Percentiles rank a stretch among this genome's conserved stretches.
These are phyloP conservation scores for Brachionus manjavacas DNA, from an alignment of 1,140 invertebrate species.

Conservation along the genomic window DNA sequence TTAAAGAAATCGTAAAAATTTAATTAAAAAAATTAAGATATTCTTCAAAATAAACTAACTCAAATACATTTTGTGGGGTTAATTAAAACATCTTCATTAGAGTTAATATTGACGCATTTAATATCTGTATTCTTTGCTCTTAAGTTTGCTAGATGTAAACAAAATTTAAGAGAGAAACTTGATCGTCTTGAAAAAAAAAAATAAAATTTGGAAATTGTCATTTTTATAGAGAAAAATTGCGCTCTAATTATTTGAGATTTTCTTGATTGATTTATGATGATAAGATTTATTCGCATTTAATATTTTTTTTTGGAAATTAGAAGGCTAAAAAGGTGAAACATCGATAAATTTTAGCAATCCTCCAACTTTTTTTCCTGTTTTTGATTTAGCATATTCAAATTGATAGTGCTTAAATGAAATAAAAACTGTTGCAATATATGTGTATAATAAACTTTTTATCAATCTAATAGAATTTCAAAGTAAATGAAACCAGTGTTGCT, in stretches of 20 bases:
- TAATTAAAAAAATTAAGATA: constrained; percentile 6
- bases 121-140: not conserved
- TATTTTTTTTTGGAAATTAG: not conserved
- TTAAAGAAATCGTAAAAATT: not conserved
- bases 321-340: not conserved
- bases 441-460: not conserved
- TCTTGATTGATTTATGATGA: not conserved
- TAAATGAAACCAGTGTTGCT: not conserved
- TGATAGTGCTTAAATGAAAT: not conserved
- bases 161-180: not conserved
- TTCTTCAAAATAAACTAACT: not conserved
- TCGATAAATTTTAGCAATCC: too few relatives aligned
- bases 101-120: not conserved
- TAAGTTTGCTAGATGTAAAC: not conserved
- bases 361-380: not conserved
- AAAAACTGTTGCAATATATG: not conserved
- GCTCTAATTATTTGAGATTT: not conserved
- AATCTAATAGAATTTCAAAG: not conserved
- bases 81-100: not conserved
- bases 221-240: not conserved
- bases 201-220: not conserved
- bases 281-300: not conserved
- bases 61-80: not conserved
- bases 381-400: not conserved
- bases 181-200: not conserved